Percentiles rank a stretch among this genome's conserved stretches.
These are phyloP conservation scores for Epinephelus lanceolatus DNA, from an alignment of 2,113 vertebrate genomes.

Conservation along the genomic window DNA sequence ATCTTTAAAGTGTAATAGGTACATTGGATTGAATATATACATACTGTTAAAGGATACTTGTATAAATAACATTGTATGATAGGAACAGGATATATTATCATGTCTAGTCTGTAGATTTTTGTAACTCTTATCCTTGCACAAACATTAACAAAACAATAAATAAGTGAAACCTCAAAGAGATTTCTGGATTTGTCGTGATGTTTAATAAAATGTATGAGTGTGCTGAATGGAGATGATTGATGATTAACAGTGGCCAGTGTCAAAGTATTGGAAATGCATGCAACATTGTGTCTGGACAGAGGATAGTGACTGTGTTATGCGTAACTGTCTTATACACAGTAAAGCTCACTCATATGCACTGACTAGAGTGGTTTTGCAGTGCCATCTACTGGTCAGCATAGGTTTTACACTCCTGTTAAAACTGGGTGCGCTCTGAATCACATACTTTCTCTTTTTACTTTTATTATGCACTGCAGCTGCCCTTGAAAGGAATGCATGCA, in stretches of 20 bases:
- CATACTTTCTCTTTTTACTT: too few relatives aligned
- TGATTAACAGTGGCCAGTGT: background rate
- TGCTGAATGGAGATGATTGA: background rate
- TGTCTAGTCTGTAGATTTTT: conserved; percentile 81
- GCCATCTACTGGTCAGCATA: conserved; percentile 57
- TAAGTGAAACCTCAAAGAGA: conserved; percentile 47
- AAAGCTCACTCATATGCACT: background rate
- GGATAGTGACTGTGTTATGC: too few relatives aligned
- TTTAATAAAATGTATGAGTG: background rate
- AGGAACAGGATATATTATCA: conserved; percentile 82
- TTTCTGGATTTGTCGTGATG: background rate
- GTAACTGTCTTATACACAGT: too few relatives aligned
- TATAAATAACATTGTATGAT: conserved; percentile 82
- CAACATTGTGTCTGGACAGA: too few relatives aligned
- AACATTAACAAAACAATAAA: conserved; percentile 79
- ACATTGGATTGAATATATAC: conserved; percentile 69
- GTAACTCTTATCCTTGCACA: conserved; percentile 83
- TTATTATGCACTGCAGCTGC: too few relatives aligned
- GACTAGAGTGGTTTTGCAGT: background rate
- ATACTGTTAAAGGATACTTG: conserved; percentile 73
- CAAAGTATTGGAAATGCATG: background rate
- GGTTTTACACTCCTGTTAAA: background rate
- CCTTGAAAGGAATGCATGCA: too few relatives aligned
- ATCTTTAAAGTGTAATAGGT: conserved; percentile 76
- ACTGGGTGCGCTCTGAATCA: too few relatives aligned